A percentile compares a stretch with the other conserved stretches of the same genome.
Conservation (phyloP, 1,140 invertebrate genomes). For the Pogonomyrmex barbatus region DNA sequence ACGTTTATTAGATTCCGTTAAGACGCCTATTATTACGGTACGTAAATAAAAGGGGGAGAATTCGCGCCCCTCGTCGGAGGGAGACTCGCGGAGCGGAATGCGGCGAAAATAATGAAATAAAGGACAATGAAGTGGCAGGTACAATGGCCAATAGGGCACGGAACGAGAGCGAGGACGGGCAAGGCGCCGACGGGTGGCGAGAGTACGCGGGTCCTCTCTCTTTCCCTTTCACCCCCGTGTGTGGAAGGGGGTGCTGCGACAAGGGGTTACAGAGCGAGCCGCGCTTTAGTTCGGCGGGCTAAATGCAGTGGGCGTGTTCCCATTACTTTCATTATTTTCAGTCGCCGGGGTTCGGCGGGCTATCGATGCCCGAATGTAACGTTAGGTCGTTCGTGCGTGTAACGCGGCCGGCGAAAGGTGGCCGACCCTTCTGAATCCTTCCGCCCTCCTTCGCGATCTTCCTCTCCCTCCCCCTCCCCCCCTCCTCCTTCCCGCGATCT, state of each 20-base stretch:
- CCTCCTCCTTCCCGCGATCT: background rate
- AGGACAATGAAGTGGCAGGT: slow-evolving; percentile 81
- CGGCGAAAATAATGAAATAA: slow-evolving; percentile 81
- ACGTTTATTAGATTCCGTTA: slow-evolving; percentile 85
- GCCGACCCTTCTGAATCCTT: background rate
- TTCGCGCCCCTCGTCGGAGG: slow-evolving; percentile 66
- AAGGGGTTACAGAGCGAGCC: slow-evolving; percentile 30
- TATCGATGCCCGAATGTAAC: slow-evolving; percentile 67
- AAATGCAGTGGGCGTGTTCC: slow-evolving; percentile 78
- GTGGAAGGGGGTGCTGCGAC: slow-evolving; percentile 38
- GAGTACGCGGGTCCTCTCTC: background rate
- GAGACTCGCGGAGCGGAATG: slow-evolving; percentile 72
- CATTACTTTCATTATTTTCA: slow-evolving; percentile 78
- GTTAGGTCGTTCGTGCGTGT: slow-evolving; percentile 4
- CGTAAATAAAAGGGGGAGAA: slow-evolving; percentile 81
- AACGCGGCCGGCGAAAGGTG: slow-evolving; percentile 4
- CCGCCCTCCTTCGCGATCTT: too few relatives aligned
- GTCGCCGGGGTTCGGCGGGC: slow-evolving; percentile 69
- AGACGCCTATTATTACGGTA: slow-evolving; percentile 83
- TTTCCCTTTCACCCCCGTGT: background rate
- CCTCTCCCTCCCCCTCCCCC: too few relatives aligned
- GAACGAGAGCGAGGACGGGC: slow-evolving; percentile 63
- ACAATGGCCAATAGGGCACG: slow-evolving; percentile 73
- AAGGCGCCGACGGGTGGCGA: slow-evolving; percentile 56
- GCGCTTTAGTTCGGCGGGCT: slow-evolving; percentile 75